Percentiles rank a stretch among this genome's conserved stretches.
Evolutionary conservation across 2,113 vertebrate genomes (phyloP).

Genomic region (Catagonus wagneri): DNA sequence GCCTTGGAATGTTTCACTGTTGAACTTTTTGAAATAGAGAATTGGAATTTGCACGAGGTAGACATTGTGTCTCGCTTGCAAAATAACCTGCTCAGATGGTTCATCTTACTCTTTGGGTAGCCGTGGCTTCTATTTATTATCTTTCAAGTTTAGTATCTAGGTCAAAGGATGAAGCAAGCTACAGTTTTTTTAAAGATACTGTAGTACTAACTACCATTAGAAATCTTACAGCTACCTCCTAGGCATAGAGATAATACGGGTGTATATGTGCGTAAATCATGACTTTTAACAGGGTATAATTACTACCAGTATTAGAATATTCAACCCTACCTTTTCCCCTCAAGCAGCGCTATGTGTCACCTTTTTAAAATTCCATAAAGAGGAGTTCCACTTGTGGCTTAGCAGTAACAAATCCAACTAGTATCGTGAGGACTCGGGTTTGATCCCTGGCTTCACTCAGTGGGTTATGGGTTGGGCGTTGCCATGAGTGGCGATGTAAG

Average conservation of each 20-base stretch:
- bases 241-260: not conserved
- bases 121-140: not conserved
- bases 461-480: too few relatives aligned
- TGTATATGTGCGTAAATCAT: not conserved
- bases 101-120: not conserved
- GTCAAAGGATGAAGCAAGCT: not conserved
- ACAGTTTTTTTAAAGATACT: not conserved
- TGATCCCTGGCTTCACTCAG: too few relatives aligned
- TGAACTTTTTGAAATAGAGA: constrained; percentile 22
- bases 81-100: not conserved
- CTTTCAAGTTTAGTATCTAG: not conserved
- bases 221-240: not conserved
- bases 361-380: not conserved
- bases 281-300: not conserved
- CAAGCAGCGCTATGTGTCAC: not conserved
- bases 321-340: not conserved
- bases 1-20: not conserved
- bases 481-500: too few relatives aligned
- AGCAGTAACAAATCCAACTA: too few relatives aligned
- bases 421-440: too few relatives aligned
- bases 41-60: constrained; percentile 41
- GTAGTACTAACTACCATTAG: not conserved
- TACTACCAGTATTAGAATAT: not conserved
- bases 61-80: not conserved
- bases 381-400: not conserved